Conservation (phyloP, 2,113 vertebrate species). For the Athene cunicularia region DNA sequence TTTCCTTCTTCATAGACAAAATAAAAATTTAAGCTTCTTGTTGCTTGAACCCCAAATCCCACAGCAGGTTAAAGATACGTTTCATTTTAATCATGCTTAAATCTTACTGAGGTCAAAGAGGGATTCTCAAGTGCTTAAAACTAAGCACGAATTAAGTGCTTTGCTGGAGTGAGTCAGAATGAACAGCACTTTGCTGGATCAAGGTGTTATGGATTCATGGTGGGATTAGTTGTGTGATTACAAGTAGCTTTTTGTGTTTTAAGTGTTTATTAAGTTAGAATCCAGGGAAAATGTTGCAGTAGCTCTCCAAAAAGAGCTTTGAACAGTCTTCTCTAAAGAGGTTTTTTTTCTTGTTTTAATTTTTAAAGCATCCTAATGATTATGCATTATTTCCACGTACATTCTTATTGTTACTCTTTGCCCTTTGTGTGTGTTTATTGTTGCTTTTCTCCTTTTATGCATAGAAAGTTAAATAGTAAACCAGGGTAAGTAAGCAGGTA, state of each 20-base stretch:
- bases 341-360: not conserved
- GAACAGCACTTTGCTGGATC: not conserved
- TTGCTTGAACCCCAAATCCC: not conserved
- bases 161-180: not conserved
- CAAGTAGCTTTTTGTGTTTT: slow-evolving; percentile 26
- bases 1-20: not conserved
- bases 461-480: slow-evolving; percentile 15
- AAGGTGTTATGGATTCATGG: rapidly evolving
- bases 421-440: not conserved
- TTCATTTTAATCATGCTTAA: slow-evolving; percentile 39
- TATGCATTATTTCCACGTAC: not conserved
- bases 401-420: not conserved
- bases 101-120: slow-evolving; percentile 20
- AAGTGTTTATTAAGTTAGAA: slow-evolving; percentile 31
- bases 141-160: slow-evolving; percentile 2
- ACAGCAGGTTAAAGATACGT: not conserved
- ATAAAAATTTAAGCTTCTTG: not conserved
- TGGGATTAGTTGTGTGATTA: slow-evolving; percentile 47
- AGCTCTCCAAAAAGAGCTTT: not conserved
- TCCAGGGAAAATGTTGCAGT: not conserved
- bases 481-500: slow-evolving; percentile 36
- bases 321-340: not conserved
- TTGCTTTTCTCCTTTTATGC: not conserved
- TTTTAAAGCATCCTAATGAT: not conserved
- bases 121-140: not conserved